Evolutionary conservation across 2,888 invertebrate genomes (phyloP).

Genomic region (Rhingia rostrata): DNA sequence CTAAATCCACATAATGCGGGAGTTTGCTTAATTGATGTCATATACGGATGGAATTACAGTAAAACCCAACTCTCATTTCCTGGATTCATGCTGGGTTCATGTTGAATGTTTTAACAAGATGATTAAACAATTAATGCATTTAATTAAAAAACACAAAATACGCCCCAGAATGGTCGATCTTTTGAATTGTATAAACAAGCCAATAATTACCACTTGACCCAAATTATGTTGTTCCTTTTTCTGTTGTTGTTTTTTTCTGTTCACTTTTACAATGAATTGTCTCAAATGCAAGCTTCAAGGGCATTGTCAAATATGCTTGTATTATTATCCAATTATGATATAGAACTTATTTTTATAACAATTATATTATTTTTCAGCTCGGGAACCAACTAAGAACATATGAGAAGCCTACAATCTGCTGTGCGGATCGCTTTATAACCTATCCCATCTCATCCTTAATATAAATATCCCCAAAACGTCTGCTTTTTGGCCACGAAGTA

Average conservation of each 20-base stretch:
- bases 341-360: no score
- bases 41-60: background rate
- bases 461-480: no score
- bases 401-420: no score
- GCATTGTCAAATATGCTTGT: no score
- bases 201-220: conserved; percentile 3
- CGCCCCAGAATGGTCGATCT: background rate
- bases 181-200: background rate
- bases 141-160: background rate
- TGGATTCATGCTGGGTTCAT: background rate
- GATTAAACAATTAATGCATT: background rate
- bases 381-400: no score
- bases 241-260: background rate
- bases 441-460: no score
- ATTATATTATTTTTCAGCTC: no score
- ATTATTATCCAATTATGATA: no score
- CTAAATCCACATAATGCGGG: background rate
- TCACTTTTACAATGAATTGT: no score
- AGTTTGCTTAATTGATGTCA: background rate
- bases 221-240: background rate
- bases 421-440: no score
- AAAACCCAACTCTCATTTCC: background rate
- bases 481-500: no score
- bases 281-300: no score
- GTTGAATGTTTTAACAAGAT: background rate